These are phyloP conservation scores for Metaphire vulgaris DNA, from an alignment of 1,140 invertebrate species.

Conservation along the genomic window DNA sequence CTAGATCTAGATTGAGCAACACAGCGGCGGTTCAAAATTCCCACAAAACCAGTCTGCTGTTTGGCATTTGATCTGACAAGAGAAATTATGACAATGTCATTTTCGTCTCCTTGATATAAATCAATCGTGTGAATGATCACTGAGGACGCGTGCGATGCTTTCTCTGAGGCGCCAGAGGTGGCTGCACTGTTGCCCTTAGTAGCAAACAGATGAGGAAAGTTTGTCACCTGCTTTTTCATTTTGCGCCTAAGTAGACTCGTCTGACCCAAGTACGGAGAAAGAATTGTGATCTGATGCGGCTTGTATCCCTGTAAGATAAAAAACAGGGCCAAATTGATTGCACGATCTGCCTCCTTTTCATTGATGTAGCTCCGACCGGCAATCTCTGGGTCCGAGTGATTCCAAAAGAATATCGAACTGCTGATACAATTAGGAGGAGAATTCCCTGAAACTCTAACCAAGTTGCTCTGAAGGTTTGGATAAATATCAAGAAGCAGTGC, in stretches of 20 bases:
- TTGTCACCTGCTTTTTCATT: not conserved
- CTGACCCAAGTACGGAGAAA: slow-evolving; percentile 20
- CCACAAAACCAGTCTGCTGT: slow-evolving; percentile 5
- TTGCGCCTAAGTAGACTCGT: not conserved
- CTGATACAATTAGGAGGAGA: not conserved
- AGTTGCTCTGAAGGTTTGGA: slow-evolving; percentile 18
- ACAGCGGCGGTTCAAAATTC: slow-evolving; percentile 4
- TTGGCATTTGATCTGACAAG: slow-evolving; percentile 5
- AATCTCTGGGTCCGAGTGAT: not conserved
- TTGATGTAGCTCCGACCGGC: slow-evolving; percentile 11
- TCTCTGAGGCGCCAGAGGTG: no score
- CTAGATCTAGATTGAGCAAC: slow-evolving; percentile 12
- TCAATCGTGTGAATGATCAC: slow-evolving; percentile 13
- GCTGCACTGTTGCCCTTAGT: not conserved
- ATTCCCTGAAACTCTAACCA: not conserved
- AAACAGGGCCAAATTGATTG: slow-evolving; percentile 7
- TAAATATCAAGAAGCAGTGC: slow-evolving; percentile 17
- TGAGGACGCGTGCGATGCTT: not conserved
- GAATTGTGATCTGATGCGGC: slow-evolving; percentile 17
- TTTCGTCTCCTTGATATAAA: slow-evolving; percentile 23
- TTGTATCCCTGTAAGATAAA: slow-evolving; percentile 13
- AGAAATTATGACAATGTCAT: slow-evolving; percentile 19
- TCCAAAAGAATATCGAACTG: slow-evolving; percentile 10
- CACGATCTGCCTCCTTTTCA: slow-evolving; percentile 4
- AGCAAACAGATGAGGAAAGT: not conserved